Conservation (phyloP, 2,888 invertebrate genomes). For the Coelopa pilipes region DNA sequence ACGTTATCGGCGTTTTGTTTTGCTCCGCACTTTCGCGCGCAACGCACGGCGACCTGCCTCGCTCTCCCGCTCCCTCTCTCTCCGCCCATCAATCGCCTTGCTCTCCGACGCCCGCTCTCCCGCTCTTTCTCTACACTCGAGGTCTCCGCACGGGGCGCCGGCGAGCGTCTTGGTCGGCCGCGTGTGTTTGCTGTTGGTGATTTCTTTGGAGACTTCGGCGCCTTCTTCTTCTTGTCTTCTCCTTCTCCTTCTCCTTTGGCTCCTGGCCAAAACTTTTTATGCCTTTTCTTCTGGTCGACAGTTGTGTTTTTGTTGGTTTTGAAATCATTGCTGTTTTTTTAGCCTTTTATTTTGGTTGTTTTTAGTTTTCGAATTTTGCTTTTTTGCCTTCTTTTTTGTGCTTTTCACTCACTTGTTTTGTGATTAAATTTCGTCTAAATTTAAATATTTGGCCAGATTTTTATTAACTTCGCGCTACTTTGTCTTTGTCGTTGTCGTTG, state of each 20-base stretch:
- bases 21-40: conserved; percentile 22
- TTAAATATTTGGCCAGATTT: no score
- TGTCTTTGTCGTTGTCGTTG: no score
- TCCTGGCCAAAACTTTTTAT: conserved; percentile 14
- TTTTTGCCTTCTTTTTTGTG: background rate
- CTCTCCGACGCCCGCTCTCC: background rate
- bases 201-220: no score
- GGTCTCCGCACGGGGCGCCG: background rate
- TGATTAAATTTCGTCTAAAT: no score
- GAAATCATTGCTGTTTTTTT: no score
- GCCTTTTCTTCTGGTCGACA: background rate
- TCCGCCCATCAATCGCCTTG: background rate
- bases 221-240: no score
- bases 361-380: background rate
- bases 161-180: no score
- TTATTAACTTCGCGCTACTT: no score
- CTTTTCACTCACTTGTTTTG: no score
- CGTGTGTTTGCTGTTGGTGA: background rate
- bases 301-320: no score
- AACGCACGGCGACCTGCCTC: background rate
- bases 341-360: background rate
- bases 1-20: conserved; percentile 27
- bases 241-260: conserved; percentile 6
- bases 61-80: conserved; percentile 8
- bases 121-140: background rate